Evolutionary conservation across 2,113 vertebrate species (phyloP), one percentile per base, ranked within the genome.

Genomic region (Scomber scombrus): DNA sequence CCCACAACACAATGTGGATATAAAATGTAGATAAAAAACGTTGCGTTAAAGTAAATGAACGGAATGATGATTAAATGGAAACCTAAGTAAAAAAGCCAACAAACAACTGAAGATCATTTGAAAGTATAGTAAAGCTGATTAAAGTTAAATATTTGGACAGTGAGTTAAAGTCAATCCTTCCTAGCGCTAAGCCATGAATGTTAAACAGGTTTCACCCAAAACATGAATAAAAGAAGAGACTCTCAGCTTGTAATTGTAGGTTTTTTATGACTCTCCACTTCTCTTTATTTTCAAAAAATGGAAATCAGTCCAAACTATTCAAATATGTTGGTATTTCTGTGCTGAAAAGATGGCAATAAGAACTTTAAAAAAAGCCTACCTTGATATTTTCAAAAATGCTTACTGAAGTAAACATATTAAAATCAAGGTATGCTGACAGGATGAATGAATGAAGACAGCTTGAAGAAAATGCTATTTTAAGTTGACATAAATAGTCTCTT

Each of bases 131-230:
- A 77, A 10, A 40, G 60, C 56, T 82, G 66, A 86, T 86, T 76
- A 62, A 83, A 85, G 54, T 51, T 47, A 87, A 90, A 90, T 80
- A 87, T 84, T 90, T 84, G 71, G 56, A 79, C 43, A 80, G 71
- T 18, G 75, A 68, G 55, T 76, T 77, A 69, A 77, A 81, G 64
- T 54, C 70, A 43, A 62, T 75, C 18, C 26, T 78, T 73, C 84
- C 50, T 49, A 45, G 15, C 0, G 1, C 45, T 3, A 23, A 83
- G 85, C 67, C 52, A 56, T 85, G 83, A 82, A 83, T 88, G 67
- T 81, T 85, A 78, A 88, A 72, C 45, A 57, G 85, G 65, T 80
- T 69, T 67, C 51, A 54, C 65, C 62, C 2, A 26, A 79, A 86
- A 55, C 75, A 88, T 78, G 72, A 82, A 82, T 86, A 82, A 85